These are phyloP conservation scores for Ptiloglossa arizonensis DNA, from an alignment of 1,140 invertebrate genomes.

Conservation along the genomic window DNA sequence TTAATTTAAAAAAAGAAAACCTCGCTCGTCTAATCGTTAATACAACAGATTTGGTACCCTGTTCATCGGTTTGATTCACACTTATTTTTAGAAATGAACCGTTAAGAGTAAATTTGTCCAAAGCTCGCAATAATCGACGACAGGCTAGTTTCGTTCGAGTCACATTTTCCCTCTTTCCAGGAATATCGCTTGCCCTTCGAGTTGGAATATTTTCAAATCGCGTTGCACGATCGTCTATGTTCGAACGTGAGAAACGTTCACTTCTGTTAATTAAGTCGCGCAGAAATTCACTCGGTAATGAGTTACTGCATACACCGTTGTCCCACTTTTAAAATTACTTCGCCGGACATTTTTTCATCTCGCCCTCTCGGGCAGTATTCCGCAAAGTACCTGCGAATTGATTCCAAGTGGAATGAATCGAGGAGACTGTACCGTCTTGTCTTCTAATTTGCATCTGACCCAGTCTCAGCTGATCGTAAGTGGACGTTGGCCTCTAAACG, in stretches of 20 bases:
- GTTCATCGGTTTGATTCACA: too few relatives aligned
- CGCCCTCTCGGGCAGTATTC: neutral
- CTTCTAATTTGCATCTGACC: conserved; percentile 67
- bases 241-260: conserved; percentile 10
- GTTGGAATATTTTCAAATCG: neutral
- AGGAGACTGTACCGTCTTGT: neutral
- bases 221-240: neutral
- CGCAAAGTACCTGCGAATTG: neutral
- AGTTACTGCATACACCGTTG: neutral
- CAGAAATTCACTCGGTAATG: neutral
- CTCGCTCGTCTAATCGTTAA: too few relatives aligned
- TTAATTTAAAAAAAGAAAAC: too few relatives aligned
- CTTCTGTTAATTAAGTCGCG: neutral
- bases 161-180: too few relatives aligned
- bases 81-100: too few relatives aligned
- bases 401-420: neutral
- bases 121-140: too few relatives aligned
- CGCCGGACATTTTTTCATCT: neutral
- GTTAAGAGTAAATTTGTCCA: too few relatives aligned
- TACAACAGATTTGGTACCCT: too few relatives aligned
- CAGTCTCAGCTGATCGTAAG: conserved; percentile 62
- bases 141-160: too few relatives aligned
- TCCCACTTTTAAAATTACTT: neutral
- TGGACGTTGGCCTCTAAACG: conserved; percentile 62
- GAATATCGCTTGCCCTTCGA: neutral